These are phyloP conservation scores for Phthorimaea operculella DNA, from an alignment of 1,140 invertebrate genomes.

Conservation along the genomic window DNA sequence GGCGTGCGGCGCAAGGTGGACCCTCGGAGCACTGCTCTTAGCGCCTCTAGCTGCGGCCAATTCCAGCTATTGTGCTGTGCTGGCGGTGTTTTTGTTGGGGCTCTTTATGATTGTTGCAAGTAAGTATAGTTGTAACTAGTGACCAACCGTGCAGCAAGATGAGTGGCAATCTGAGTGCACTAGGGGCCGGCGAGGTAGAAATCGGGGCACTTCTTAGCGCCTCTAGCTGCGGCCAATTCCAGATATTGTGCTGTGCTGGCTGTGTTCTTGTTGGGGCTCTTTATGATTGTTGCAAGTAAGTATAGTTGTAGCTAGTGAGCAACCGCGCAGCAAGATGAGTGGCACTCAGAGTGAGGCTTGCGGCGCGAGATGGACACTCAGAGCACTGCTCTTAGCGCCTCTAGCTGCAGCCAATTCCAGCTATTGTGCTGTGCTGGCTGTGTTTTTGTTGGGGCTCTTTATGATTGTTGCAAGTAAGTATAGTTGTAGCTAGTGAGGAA, in stretches of 20 bases:
- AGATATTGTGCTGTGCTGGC: slow-evolving; percentile 55
- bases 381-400: slow-evolving; percentile 46
- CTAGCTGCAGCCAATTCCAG: slow-evolving; percentile 54
- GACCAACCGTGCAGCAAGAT: slow-evolving; percentile 28
- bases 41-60: slow-evolving; percentile 53
- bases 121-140: slow-evolving; percentile 36
- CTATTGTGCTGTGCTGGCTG: slow-evolving; percentile 51
- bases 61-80: slow-evolving; percentile 53
- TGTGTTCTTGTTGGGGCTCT: slow-evolving; percentile 35
- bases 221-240: slow-evolving; percentile 51
- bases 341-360: slow-evolving; percentile 30
- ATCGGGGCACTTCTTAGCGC: slow-evolving; percentile 52
- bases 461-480: slow-evolving; percentile 46
- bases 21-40: slow-evolving; percentile 46
- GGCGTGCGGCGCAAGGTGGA: slow-evolving; percentile 54
- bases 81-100: slow-evolving; percentile 40
- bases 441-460: slow-evolving; percentile 36
- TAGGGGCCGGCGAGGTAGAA: slow-evolving; percentile 43
- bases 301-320: slow-evolving; percentile 27
- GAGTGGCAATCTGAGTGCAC: slow-evolving; percentile 31
- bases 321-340: slow-evolving; percentile 30
- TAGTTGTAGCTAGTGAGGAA: slow-evolving; percentile 28
- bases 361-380: slow-evolving; percentile 48
- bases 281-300: slow-evolving; percentile 48
- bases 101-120: slow-evolving; percentile 41